Evolutionary conservation across 2,797 vertebrate genomes (phyloP).

Genomic region (Manis pentadactyla): DNA sequence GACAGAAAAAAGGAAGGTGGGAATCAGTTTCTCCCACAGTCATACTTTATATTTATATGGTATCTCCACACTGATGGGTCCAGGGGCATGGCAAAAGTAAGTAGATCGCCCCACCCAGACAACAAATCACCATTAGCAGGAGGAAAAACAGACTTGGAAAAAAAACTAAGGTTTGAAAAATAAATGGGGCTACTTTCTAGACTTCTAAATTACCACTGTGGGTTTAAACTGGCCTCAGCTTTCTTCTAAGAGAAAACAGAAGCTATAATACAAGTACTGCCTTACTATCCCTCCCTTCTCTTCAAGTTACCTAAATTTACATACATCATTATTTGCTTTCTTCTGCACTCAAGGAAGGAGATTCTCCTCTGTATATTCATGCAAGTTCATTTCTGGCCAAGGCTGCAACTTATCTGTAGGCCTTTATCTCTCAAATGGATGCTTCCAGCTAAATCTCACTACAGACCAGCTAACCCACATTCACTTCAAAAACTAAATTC

Average conservation of each 20-base stretch:
- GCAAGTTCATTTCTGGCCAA: not conserved
- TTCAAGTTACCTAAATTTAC: not conserved
- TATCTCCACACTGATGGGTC: not conserved
- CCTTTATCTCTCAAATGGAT: not conserved
- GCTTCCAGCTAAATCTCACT: not conserved
- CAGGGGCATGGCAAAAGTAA: not conserved
- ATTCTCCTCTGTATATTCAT: not conserved
- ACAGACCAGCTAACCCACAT: not conserved
- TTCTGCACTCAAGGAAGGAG: not conserved
- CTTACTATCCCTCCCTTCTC: not conserved
- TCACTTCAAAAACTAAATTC: conserved; percentile 28
- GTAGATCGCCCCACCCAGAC: too few species aligned
- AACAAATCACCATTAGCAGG: not conserved
- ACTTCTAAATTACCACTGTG: not conserved
- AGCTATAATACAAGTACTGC: not conserved
- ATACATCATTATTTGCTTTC: not conserved
- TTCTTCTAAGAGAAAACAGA: not conserved
- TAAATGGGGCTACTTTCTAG: not conserved
- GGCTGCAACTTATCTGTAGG: not conserved
- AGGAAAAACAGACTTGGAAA: not conserved
- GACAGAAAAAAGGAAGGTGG: fast-evolving
- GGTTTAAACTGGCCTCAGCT: not conserved
- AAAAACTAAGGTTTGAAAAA: not conserved
- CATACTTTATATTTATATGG: not conserved
- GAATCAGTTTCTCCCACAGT: not conserved